Evolutionary conservation across 2,888 invertebrate species (phyloP).

Genomic region (Monoplex corrugatus): DNA sequence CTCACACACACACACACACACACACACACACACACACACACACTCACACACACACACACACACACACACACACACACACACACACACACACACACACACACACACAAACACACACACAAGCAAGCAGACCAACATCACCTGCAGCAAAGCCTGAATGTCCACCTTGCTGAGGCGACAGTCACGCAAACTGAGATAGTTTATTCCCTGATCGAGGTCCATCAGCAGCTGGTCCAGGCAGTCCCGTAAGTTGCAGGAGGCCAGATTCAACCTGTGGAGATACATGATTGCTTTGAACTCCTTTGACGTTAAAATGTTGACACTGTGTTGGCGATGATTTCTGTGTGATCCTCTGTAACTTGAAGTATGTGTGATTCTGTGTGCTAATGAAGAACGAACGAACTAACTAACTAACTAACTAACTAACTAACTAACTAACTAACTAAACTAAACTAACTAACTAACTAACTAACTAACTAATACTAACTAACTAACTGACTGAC

Average conservation of each 20-base stretch:
- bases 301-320: no score
- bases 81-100: no score
- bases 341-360: no score
- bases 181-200: slow-evolving; percentile 70
- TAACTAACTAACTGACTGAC: no score
- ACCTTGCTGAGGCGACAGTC: slow-evolving; percentile 71
- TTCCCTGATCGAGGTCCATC: slow-evolving; percentile 54
- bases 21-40: neutral
- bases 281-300: no score
- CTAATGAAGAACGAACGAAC: no score
- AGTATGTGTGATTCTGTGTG: no score
- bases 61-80: neutral
- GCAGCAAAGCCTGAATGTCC: slow-evolving; percentile 68
- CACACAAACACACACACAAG: neutral
- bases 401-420: no score
- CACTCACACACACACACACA: neutral
- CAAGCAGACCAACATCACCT: neutral
- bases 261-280: slow-evolving; percentile 66
- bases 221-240: slow-evolving; percentile 64
- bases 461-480: no score
- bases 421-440: no score
- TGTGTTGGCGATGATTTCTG: no score
- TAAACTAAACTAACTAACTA: no score
- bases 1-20: neutral
- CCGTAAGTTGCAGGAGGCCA: slow-evolving; percentile 72